Evolutionary conservation across 2,888 invertebrate species (phyloP).

Genomic region (Amaurobius ferox): DNA sequence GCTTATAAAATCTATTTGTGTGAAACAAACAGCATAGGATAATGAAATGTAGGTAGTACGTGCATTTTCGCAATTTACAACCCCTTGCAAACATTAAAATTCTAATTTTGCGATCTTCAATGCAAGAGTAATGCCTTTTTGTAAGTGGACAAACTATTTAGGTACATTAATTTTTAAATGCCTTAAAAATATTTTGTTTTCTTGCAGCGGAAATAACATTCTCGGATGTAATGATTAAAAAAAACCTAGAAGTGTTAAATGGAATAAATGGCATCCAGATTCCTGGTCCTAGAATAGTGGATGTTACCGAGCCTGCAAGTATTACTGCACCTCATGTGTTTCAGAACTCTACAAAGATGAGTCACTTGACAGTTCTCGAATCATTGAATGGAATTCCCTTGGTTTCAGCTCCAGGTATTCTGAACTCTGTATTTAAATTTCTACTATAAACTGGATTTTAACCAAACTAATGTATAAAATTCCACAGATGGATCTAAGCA

Average conservation of each 20-base stretch:
- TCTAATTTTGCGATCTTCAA: no score
- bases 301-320: constrained; percentile 19
- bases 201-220: constrained; percentile 50
- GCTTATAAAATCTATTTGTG: no score
- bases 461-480: no score
- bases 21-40: no score
- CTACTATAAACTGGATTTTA: no score
- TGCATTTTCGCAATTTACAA: no score
- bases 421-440: no score
- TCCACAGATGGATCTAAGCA: background rate
- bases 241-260: constrained; percentile 27
- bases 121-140: background rate
- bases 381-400: constrained; percentile 65
- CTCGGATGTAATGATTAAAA: constrained; percentile 10
- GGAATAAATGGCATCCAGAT: constrained; percentile 67
- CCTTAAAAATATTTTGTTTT: background rate
- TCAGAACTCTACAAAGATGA: constrained; percentile 14
- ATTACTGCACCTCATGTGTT: constrained; percentile 54
- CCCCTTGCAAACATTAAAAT: no score
- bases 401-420: constrained; percentile 13
- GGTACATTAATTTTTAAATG: no score
- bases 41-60: no score
- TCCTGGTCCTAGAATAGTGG: constrained; percentile 58
- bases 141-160: background rate
- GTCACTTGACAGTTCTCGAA: constrained; percentile 33